phyloP scores from a whole-genome alignment of 2,113 vertebrate genomes.

The Corapipo altera region DNA sequence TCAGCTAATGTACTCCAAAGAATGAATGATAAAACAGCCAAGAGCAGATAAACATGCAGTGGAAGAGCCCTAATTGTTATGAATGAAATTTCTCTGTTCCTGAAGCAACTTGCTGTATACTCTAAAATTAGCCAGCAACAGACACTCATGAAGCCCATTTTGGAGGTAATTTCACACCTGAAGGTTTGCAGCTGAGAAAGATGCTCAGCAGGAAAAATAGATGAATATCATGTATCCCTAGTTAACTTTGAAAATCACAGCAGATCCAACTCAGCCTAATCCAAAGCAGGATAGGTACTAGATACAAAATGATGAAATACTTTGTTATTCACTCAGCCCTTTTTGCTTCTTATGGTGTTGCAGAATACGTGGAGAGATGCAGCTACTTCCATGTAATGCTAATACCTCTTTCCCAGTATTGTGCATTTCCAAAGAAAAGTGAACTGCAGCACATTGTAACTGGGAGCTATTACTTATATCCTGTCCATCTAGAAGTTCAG shows the following conservation, averaged over 20 bases:
- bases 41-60: not conserved
- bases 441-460: not conserved
- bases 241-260: not conserved
- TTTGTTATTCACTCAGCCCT: not conserved
- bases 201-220: not conserved
- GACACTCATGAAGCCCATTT: not conserved
- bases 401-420: not conserved
- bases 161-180: constrained; percentile 9
- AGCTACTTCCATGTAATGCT: not conserved
- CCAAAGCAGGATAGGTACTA: not conserved
- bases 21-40: not conserved
- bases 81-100: not conserved
- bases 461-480: not conserved
- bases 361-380: not conserved
- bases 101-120: not conserved
- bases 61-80: not conserved
- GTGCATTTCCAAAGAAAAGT: not conserved
- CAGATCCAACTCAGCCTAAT: not conserved
- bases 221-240: not conserved
- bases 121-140: not conserved
- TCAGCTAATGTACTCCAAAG: not conserved
- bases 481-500: not conserved
- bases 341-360: not conserved
- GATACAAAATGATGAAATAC: not conserved
- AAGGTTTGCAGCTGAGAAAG: not conserved